Percentiles rank a stretch among this genome's conserved stretches.
Conservation (phyloP, 2,113 vertebrate species). For the Pseudonaja textilis region DNA sequence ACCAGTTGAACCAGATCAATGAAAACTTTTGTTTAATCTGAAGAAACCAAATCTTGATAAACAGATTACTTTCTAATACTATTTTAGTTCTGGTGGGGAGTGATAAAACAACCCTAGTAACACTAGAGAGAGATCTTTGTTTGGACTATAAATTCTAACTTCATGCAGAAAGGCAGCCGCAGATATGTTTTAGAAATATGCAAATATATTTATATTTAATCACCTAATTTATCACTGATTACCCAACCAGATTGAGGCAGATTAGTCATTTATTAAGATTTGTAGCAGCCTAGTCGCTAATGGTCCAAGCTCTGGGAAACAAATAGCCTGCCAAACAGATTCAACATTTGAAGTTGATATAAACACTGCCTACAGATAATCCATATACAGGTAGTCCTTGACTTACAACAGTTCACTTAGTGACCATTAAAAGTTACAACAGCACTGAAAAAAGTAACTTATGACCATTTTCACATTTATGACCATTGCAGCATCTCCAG, state of each 20-base stretch:
- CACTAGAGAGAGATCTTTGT: neutral
- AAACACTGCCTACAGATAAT: neutral
- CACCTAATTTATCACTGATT: neutral
- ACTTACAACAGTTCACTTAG: neutral
- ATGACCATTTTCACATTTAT: neutral
- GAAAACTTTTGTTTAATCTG: neutral
- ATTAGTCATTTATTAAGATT: neutral
- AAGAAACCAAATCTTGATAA: neutral
- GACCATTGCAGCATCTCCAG: neutral
- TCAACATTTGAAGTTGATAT: neutral
- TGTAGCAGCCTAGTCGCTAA: neutral
- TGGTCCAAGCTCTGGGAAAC: neutral
- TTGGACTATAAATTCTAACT: neutral
- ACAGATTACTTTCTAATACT: neutral
- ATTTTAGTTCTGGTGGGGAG: neutral
- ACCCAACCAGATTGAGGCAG: neutral
- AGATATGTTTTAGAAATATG: neutral
- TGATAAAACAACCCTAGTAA: neutral
- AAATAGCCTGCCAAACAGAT: neutral
- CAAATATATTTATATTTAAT: conserved; percentile 16
- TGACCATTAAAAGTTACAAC: neutral
- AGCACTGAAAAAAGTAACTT: neutral
- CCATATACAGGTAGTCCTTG: neutral
- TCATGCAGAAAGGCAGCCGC: neutral
- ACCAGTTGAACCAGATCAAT: neutral